Evolutionary conservation across 2,888 invertebrate species (phyloP), one percentile per base, ranked within the genome.

Genomic region (Holacanthella duospinosa): DNA sequence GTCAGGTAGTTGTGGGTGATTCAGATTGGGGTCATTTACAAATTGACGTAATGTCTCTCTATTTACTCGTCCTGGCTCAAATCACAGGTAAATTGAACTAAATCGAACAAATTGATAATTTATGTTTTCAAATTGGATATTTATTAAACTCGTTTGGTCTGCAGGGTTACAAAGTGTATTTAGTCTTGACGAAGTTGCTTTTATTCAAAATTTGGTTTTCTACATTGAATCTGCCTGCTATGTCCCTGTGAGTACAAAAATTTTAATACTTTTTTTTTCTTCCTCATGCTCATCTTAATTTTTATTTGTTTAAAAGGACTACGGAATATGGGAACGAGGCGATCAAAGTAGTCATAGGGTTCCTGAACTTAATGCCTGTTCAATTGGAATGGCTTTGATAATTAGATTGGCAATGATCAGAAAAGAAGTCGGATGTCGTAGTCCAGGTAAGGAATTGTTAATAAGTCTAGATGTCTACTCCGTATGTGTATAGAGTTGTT

Each of bases 281-380:
- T 29, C 25, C 48, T 28, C 55, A 57, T 60, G n/a, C n/a, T n/a
- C n/a, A n/a, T n/a, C n/a, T n/a, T n/a, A n/a, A 28, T 60, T 64
- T 25, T 56, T 16, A 56, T 43, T 54, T 29, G 26, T 65, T 64
- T 75, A 24, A 64, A n/a, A 84, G 80, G 99, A 99, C 79, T 99
- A 96, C 81, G 99, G 99, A 43, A 89, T 99, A 68, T 99, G 99
- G 99, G 99, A 99, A 78, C 83, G 99, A 75, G 99, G 99, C 43
- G 99, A 99, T 77, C 99, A 99, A 80, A 97, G 97, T 21, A 99
- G 99, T 79, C 97, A 99, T 80, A 99, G 99, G 29, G 81, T 96
- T 67, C 94, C 96, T 1, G 99, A 99, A 79, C 81, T 99, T 4
- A 99, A 99, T 81, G 95, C 97, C 19, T 95, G 94, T 76, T 96